Percentiles rank a stretch among this genome's conserved stretches.
Conservation (phyloP, 2,888 invertebrate species). For the Athalia rosae region DNA sequence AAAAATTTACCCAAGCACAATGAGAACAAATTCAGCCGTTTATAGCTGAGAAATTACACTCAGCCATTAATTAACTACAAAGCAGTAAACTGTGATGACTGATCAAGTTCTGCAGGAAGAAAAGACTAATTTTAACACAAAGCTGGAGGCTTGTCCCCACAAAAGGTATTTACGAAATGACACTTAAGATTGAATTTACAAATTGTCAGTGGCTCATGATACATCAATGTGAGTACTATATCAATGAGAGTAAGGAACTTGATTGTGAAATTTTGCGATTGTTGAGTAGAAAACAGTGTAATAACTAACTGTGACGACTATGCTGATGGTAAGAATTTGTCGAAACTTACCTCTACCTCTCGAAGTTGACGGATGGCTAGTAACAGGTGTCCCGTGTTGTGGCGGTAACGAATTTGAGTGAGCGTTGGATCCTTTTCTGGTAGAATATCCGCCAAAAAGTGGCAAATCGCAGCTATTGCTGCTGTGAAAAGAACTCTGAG, state of each 20-base stretch:
- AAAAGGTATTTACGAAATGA: conserved; percentile 3
- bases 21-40: background rate
- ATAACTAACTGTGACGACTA: background rate
- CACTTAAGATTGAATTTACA: background rate
- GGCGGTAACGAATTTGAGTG: conserved; percentile 60
- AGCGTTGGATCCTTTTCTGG: conserved; percentile 60
- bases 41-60: background rate
- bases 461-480: conserved; percentile 62
- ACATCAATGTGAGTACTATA: background rate
- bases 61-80: background rate
- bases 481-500: conserved; percentile 61
- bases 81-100: conserved; percentile 1
- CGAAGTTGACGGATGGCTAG: conserved; percentile 71
- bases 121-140: conserved; percentile 9
- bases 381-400: conserved; percentile 59
- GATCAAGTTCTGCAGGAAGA: background rate
- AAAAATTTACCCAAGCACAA: too few relatives aligned
- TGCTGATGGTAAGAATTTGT: conserved; percentile 36
- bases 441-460: conserved; percentile 59
- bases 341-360: conserved; percentile 68
- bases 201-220: background rate
- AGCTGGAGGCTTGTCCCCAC: background rate
- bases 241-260: background rate
- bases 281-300: background rate
- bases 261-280: too few relatives aligned